Evolutionary conservation across 2,888 invertebrate genomes (phyloP).

Genomic region (Beris chalybata): DNA sequence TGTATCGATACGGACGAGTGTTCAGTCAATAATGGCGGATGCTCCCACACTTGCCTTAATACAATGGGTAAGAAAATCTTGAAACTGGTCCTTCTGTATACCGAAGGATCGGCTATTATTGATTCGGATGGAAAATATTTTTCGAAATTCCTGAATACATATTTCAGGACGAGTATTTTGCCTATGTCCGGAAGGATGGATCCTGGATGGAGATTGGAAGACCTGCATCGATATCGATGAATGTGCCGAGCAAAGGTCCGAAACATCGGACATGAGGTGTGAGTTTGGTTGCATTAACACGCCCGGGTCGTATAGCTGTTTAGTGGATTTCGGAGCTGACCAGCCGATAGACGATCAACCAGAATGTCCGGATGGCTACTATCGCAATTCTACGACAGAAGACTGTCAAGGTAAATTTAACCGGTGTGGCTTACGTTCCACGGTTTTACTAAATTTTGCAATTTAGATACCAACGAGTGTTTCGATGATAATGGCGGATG

Average conservation of each 20-base stretch:
- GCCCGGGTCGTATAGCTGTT: slow-evolving; percentile 58
- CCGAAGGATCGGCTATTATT: background rate
- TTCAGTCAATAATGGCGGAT: slow-evolving; percentile 40
- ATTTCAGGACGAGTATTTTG: slow-evolving; percentile 47
- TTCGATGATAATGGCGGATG: slow-evolving; percentile 40
- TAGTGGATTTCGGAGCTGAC: slow-evolving; percentile 56
- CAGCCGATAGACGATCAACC: slow-evolving; percentile 39
- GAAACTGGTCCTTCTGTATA: slow-evolving; percentile 8
- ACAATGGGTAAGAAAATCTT: slow-evolving; percentile 37
- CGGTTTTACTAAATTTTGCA: too few relatives aligned
- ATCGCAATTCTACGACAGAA: slow-evolving; percentile 38
- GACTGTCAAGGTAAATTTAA: slow-evolving; percentile 39
- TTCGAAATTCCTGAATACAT: background rate
- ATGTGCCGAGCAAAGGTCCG: slow-evolving; percentile 55
- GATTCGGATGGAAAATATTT: background rate
- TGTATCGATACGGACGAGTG: slow-evolving; percentile 49
- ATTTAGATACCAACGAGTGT: slow-evolving; percentile 38
- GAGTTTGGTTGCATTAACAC: slow-evolving; percentile 58
- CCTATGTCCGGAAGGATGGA: slow-evolving; percentile 52
- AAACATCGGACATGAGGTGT: slow-evolving; percentile 48
- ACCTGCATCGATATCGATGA: slow-evolving; percentile 57
- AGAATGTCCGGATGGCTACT: slow-evolving; percentile 40
- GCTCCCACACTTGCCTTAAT: slow-evolving; percentile 41
- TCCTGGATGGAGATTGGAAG: slow-evolving; percentile 49
- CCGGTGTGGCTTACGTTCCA: background rate